These are phyloP conservation scores for Netelia virgata DNA, from an alignment of 2,888 invertebrate genomes.

Conservation along the genomic window DNA sequence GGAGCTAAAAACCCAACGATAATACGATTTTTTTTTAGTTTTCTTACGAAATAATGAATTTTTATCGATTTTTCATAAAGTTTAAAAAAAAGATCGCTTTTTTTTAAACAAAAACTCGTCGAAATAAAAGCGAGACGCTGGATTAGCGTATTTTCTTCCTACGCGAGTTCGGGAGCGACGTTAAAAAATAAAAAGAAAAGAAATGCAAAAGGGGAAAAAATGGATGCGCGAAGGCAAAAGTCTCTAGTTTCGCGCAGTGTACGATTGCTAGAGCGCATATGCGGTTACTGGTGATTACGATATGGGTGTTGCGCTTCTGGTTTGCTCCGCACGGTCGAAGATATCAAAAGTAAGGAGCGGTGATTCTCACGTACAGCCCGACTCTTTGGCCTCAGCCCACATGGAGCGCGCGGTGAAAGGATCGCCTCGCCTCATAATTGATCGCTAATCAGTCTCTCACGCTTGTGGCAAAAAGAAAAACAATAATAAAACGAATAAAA, in stretches of 20 bases:
- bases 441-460: constrained; percentile 45
- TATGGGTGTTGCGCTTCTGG: constrained; percentile 4
- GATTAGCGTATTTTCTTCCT: too few relatives aligned
- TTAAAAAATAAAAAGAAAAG: too few relatives aligned
- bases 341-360: constrained; percentile 18
- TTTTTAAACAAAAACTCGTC: too few relatives aligned
- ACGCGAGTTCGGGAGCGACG: too few relatives aligned
- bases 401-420: constrained; percentile 39
- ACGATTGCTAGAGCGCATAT: neutral
- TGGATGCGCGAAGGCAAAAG: neutral
- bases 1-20: too few relatives aligned
- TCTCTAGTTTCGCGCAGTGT: neutral
- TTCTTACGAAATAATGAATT: too few relatives aligned
- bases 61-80: too few relatives aligned
- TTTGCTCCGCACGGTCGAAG: neutral
- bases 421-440: constrained; percentile 39
- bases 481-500: neutral
- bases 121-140: too few relatives aligned
- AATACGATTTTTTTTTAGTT: too few relatives aligned
- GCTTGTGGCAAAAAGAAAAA: constrained; percentile 22
- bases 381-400: neutral
- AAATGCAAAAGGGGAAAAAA: neutral
- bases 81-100: too few relatives aligned
- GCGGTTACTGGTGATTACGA: neutral
- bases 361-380: constrained; percentile 25